These are phyloP conservation scores for Altica lythri DNA, from an alignment of 2,888 invertebrate genomes.

Conservation along the genomic window DNA sequence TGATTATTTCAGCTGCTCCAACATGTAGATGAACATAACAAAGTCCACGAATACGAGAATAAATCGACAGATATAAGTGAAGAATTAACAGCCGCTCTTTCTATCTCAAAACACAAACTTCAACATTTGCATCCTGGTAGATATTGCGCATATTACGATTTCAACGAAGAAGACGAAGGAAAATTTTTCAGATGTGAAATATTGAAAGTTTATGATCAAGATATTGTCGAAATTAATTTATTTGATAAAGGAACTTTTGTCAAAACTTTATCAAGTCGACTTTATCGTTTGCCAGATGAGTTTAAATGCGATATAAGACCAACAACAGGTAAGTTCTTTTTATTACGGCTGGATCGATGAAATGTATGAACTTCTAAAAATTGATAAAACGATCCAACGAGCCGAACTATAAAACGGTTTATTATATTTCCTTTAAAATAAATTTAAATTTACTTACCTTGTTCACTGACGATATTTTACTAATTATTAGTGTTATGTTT, in stretches of 20 bases:
- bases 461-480: no score
- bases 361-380: no score
- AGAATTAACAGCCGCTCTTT: constrained; percentile 23
- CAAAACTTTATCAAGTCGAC: constrained; percentile 53
- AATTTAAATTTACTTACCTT: no score
- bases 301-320: constrained; percentile 58
- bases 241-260: constrained; percentile 65
- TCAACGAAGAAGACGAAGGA: constrained; percentile 33
- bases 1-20: constrained; percentile 41
- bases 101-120: constrained; percentile 20
- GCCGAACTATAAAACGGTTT: no score
- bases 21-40: constrained; percentile 31
- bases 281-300: constrained; percentile 61
- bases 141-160: constrained; percentile 39
- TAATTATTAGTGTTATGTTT: no score
- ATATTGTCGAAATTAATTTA: constrained; percentile 59
- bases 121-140: constrained; percentile 26
- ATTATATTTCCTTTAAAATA: no score
- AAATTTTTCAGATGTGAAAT: constrained; percentile 40
- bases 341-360: no score
- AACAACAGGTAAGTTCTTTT: constrained; percentile 51
- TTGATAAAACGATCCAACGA: no score
- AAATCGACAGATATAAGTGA: constrained; percentile 23
- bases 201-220: constrained; percentile 35
- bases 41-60: constrained; percentile 32